Conservation (phyloP, 2,797 vertebrate species). For the Channallabes apus region DNA sequence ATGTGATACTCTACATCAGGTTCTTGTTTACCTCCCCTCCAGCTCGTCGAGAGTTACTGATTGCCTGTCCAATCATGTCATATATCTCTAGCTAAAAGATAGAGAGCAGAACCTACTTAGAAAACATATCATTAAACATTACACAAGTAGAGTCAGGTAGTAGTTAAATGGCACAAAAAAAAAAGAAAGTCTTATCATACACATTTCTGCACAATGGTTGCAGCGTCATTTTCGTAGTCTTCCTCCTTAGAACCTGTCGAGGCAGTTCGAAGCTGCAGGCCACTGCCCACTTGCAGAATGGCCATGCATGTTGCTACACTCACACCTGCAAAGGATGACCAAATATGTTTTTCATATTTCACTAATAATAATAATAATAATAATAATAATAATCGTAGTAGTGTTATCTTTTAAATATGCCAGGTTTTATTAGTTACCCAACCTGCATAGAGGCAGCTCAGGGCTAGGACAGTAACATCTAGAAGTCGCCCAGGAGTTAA, state of each 20-base stretch:
- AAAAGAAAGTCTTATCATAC: constrained; percentile 72
- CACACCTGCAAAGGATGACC: constrained; percentile 78
- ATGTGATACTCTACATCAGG: not conserved
- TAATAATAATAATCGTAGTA: no score
- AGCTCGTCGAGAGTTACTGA: constrained; percentile 92
- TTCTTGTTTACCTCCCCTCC: constrained; percentile 89
- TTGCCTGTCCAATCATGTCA: constrained; percentile 98
- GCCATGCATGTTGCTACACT: constrained; percentile 99
- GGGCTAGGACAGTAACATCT: constrained; percentile 94
- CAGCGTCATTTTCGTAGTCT: constrained; percentile 97
- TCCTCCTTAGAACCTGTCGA: constrained; percentile 96
- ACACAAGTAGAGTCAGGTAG: no score
- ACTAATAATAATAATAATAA: not conserved
- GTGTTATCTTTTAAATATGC: not conserved
- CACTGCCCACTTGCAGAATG: constrained; percentile 93
- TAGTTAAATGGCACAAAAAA: not conserved
- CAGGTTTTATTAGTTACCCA: constrained; percentile 40
- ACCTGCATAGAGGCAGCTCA: constrained; percentile 99
- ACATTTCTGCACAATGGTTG: constrained; percentile 99
- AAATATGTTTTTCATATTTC: not conserved
- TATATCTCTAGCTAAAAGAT: constrained; percentile 91
- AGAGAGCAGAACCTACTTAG: not conserved
- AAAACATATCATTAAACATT: not conserved
- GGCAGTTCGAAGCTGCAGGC: constrained; percentile 90
- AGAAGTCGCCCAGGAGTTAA: constrained; percentile 90